Evolutionary conservation across 1,140 invertebrate genomes (phyloP), one percentile per base, ranked within the genome.

Genomic region (Mizuhopecten yessoensis): DNA sequence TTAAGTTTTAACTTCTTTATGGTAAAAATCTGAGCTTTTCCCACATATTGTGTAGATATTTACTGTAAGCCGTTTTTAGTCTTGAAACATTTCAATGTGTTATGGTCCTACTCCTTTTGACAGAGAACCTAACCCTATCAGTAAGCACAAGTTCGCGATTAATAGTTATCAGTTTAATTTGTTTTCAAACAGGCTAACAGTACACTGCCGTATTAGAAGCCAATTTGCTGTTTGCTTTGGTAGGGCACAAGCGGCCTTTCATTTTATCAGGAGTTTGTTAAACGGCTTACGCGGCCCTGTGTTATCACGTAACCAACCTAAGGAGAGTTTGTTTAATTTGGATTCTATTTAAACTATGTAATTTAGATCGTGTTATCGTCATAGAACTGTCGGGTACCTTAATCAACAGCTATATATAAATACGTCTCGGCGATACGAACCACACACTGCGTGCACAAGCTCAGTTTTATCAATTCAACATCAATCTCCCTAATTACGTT

Each of bases 331-430:
- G 57, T 29, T 75, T 75, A 75, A 75, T 29, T 75, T 75, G 11
- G 57, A 75, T 75, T 75, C 57, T 75, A 75, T 75, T 75, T 75
- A 75, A 75, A 75, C 57, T 75, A 75, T 75, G 57, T 75, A 75
- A 75, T 75, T 75, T 75, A 75, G 57, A 3, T 75, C n/a, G 57
- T 75, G 57, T 75, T 75, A 75, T 29, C 23, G 17, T 75, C 45
- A 49, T 2, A 2, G 20, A 20, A 9, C 20, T 75, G 57, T 75
- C 23, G 57, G 57, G n/a, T 29, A n/a, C 15, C 57, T 29, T 75
- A n/a, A 75, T 75, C 57, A 75, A 75, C 29, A 45, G 42, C 0
- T 20, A 13, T 45, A 17, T 45, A n/a, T 29, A n/a, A 75, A n/a
- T 75, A 75, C n/a, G 57, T 29, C 57, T 29, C 23, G 36, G 36